phyloP scores from a whole-genome alignment of 2,797 vertebrate genomes.

The Paratrypauchen microcephalus region DNA sequence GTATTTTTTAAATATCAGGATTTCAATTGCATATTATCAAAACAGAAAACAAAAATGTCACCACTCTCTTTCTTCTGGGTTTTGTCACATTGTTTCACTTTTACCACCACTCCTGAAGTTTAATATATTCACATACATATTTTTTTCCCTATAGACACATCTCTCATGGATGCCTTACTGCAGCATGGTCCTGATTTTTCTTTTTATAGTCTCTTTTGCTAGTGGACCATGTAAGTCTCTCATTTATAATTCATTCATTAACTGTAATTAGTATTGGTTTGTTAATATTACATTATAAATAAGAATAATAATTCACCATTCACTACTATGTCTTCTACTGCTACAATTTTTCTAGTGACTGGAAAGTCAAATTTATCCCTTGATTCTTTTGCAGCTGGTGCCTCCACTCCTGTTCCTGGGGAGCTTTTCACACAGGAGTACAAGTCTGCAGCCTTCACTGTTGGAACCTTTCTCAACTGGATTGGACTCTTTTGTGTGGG shows the following conservation, averaged over 20 bases:
- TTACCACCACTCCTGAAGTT: neutral
- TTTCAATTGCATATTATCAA: neutral
- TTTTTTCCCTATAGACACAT: conserved; percentile 31
- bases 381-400: conserved; percentile 60
- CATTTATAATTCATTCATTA: neutral
- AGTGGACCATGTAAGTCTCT: conserved; percentile 63
- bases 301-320: neutral
- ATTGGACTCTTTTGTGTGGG: conserved; percentile 76
- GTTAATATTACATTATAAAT: neutral
- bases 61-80: too few species aligned
- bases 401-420: conserved; percentile 66
- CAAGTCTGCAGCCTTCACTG: conserved; percentile 74
- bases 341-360: too few species aligned
- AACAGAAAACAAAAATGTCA: neutral
- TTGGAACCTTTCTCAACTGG: conserved; percentile 76
- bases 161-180: conserved; percentile 76
- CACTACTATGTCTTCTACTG: neutral
- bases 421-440: conserved; percentile 81
- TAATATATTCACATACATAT: neutral
- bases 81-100: neutral
- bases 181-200: conserved; percentile 72
- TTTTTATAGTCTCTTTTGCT: conserved; percentile 65
- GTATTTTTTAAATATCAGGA: neutral
- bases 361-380: neutral
- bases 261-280: neutral